Evolutionary conservation across 2,797 vertebrate species (phyloP), one percentile per base, ranked within the genome.

Genomic region (Sebastes minor): DNA sequence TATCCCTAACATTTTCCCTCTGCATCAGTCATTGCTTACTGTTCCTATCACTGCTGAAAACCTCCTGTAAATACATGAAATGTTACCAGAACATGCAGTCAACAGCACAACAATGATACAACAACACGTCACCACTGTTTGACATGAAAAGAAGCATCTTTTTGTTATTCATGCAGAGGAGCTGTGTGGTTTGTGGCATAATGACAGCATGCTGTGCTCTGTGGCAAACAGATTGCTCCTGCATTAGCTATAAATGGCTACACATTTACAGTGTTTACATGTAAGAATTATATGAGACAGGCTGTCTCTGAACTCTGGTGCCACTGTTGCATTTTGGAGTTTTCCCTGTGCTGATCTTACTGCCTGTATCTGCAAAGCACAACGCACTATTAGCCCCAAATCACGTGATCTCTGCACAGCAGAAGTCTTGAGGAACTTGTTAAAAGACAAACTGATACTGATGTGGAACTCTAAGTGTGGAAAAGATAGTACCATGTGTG

Each of bases 201-300:
- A 78, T 61, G 69, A 35, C 71, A 69, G 72, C 75, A 66, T 67
- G 75, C 55, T 73, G 78, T 16, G 27, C 56, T 63, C 60, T 22
- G 64, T n/a, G 35, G 28, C 18, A 42, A 70, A 61, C 74, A 75
- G 53, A 62, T 74, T 65, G 28, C 28, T 64, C 13, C 27, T 16
- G 14, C 14, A 63, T 75, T 62, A 63, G 38, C 10, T 4, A 8
- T 20, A 52, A 77, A 74, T 25, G 20, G 2, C 16, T 59, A 42
- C 64, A 55, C 23, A 20, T 65, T 76, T 23, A 30, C n/a, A 38
- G 13, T 57, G 71, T 63, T 61, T 35, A 65, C 20, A 33, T 33
- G 8, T 27, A 63, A 11, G 32, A 25, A 38, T 18, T 13, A 27
- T 4, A 33, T 23, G 32, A 30, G 33, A 65, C 20, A 32, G n/a